Base-by-base conservation (phyloP, 2,797 vertebrate species). In the Cossypha niveicapilla region DNA sequence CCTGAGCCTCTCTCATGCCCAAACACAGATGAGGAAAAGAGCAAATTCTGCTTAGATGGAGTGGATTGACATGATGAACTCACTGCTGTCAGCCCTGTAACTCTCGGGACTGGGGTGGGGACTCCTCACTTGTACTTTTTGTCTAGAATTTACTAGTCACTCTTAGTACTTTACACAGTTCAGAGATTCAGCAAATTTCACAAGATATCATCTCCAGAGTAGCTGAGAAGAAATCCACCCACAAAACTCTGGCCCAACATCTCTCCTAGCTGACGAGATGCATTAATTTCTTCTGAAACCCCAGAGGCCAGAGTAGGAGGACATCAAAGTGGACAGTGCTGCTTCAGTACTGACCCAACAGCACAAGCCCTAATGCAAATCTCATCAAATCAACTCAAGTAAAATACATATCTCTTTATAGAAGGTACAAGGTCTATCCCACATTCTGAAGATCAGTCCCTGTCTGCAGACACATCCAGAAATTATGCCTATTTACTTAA, bases 161-260 rank as follows among this genome's bases (percentile, higher is more conserved):
- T 68, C 70, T 92, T 81, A 88, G 68, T 70, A 73, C 88, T 92
- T 95, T 44, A 57, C 78, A 34, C 30, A 88, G 41, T 84, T 87
- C 51, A 86, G 50, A 86, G 76, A 87, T 66, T 96, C 77, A 96
- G 77, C 80, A 92, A 73, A 80, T 88, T 94, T 71, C 80, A 62
- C 34, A 73, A 87, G 51, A 88, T 83, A 90, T 67, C 10, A 18
- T 23, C 37, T 90, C 50, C 54, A 84, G 66, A 76, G 41, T n/a
- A 90, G 68, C 62, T 90, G 45, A 32, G 35, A 88, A 51, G 37
- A 84, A 88, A 88, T 41, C 12, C 28, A 92, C 30, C 44, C 28
- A 35, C 53, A 79, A 73, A 15, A 47, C 67, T 72, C 47, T 50
- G 27, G 37, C 27, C 53, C 22, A 50, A 30, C 25, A 47, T 62